These are phyloP conservation scores for Polydrusus cervinus DNA, from an alignment of 2,888 invertebrate genomes.

Conservation along the genomic window DNA sequence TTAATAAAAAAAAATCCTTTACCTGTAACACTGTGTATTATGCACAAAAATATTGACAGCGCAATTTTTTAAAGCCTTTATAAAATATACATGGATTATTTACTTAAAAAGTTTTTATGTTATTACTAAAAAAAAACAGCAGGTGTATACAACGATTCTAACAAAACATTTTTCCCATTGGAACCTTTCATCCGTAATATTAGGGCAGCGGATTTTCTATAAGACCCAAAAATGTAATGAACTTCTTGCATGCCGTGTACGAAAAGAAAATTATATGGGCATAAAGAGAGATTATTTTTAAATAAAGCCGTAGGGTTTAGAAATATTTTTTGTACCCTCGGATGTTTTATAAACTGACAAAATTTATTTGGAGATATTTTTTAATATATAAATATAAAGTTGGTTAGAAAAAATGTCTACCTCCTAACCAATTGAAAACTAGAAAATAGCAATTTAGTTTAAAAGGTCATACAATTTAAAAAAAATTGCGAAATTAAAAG, in stretches of 20 bases:
- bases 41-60: too few relatives aligned
- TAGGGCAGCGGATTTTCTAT: not conserved
- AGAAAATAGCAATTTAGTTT: too few relatives aligned
- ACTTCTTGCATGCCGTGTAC: conserved; percentile 7
- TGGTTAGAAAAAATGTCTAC: too few relatives aligned
- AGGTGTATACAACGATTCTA: not conserved
- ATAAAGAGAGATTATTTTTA: not conserved
- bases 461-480: too few relatives aligned
- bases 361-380: too few relatives aligned
- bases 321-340: not conserved
- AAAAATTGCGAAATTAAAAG: too few relatives aligned
- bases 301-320: not conserved
- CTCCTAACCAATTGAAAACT: too few relatives aligned
- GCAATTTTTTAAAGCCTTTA: too few relatives aligned
- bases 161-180: not conserved
- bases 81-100: too few relatives aligned
- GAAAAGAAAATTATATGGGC: not conserved
- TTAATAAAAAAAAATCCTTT: too few relatives aligned
- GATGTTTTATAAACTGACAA: not conserved
- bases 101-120: not conserved
- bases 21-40: too few relatives aligned
- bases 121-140: conserved; percentile 1
- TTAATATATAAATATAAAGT: too few relatives aligned
- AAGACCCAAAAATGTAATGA: conserved; percentile 4
- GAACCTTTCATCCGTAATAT: not conserved